Conservation (phyloP, 2,113 vertebrate species). For the Prunella himalayana region DNA sequence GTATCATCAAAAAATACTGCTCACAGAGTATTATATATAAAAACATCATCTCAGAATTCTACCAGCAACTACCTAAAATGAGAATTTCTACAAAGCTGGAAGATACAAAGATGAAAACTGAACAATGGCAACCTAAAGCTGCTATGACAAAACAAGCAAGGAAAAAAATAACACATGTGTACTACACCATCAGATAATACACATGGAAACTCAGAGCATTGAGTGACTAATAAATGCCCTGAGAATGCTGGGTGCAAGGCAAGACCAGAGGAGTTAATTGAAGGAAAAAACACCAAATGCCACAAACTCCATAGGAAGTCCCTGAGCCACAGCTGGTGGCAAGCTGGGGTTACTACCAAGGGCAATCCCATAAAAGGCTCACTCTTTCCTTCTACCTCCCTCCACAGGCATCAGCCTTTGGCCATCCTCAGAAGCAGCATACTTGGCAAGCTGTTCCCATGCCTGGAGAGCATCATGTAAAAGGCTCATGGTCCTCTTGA, state of each 20-base stretch:
- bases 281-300: background rate
- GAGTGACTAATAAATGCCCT: background rate
- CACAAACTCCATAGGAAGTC: background rate
- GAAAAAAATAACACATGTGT: background rate
- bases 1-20: background rate
- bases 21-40: background rate
- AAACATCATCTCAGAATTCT: background rate
- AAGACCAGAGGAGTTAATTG: background rate
- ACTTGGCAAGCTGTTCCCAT: background rate
- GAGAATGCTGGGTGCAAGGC: background rate
- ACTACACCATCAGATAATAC: background rate
- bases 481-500: background rate
- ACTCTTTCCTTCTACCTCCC: background rate
- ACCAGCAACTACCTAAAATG: background rate
- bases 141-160: background rate
- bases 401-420: background rate
- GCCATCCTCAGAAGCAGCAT: background rate
- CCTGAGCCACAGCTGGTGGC: background rate
- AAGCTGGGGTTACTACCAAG: background rate
- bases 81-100: background rate
- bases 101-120: background rate
- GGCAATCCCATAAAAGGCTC: background rate
- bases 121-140: background rate
- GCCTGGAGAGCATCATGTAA: background rate
- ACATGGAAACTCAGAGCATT: background rate